Percentiles rank a stretch among this genome's conserved stretches.
Evolutionary conservation across 2,888 invertebrate genomes (phyloP).

Genomic region (Drepana falcataria): DNA sequence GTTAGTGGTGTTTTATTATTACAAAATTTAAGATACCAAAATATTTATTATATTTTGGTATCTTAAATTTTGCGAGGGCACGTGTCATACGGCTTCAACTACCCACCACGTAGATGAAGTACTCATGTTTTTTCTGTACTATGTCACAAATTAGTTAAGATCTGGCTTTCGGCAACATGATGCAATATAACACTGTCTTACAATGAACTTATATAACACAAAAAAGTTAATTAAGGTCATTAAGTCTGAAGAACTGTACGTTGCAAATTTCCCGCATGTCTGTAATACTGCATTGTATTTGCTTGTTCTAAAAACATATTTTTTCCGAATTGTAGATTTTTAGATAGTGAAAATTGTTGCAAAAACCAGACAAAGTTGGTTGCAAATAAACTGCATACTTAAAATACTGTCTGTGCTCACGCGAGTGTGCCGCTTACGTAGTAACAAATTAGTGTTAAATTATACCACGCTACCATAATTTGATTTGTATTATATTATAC

Average conservation of each 20-base stretch:
- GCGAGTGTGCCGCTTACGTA: too few relatives aligned
- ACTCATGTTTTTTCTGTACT: not conserved
- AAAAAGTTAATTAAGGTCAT: not conserved
- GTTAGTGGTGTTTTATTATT: too few relatives aligned
- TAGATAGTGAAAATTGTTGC: too few relatives aligned
- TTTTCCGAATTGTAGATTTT: not conserved
- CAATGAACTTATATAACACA: not conserved
- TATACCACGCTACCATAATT: too few relatives aligned
- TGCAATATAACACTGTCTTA: not conserved
- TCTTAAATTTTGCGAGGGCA: too few relatives aligned
- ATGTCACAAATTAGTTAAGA: not conserved
- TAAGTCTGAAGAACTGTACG: not conserved
- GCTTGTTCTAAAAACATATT: not conserved
- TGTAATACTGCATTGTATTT: not conserved
- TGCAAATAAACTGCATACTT: too few relatives aligned
- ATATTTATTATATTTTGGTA: too few relatives aligned
- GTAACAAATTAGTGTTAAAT: too few relatives aligned
- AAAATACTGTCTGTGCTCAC: too few relatives aligned
- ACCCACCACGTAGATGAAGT: not conserved
- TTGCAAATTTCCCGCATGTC: not conserved
- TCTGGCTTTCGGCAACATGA: not conserved
- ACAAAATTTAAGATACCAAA: too few relatives aligned
- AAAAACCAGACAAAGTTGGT: too few relatives aligned
- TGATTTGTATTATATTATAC: too few relatives aligned
- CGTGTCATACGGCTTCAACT: not conserved